These are phyloP conservation scores for Euura lappo DNA, from an alignment of 1,140 invertebrate species.

Conservation along the genomic window DNA sequence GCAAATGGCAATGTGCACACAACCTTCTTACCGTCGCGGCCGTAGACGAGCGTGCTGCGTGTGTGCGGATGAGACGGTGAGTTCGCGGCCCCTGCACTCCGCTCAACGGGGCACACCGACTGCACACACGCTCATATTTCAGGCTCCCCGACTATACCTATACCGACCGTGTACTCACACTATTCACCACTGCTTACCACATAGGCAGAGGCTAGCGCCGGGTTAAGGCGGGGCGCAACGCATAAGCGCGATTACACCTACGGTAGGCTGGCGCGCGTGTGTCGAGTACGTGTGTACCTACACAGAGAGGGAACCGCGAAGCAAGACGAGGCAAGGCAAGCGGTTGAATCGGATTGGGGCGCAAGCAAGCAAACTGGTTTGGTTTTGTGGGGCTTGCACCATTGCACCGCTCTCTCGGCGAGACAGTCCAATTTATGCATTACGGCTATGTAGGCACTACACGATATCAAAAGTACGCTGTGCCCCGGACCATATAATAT, in stretches of 20 bases:
- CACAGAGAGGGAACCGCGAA: background rate
- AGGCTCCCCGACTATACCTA: too few species aligned
- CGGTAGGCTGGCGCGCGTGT: slow-evolving; percentile 33
- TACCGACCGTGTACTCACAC: too few species aligned
- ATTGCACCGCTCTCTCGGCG: slow-evolving; percentile 58
- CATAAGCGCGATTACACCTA: background rate
- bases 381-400: slow-evolving; percentile 59
- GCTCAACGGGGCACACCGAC: background rate
- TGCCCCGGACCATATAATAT: slow-evolving; percentile 49
- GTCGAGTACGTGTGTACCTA: slow-evolving; percentile 35
- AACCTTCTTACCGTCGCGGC: background rate
- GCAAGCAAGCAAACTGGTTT: slow-evolving; percentile 54
- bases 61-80: background rate
- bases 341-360: slow-evolving; percentile 57
- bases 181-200: background rate
- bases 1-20: background rate
- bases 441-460: slow-evolving; percentile 63
- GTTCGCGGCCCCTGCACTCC: background rate
- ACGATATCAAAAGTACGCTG: slow-evolving; percentile 43
- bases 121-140: background rate
- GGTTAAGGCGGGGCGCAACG: background rate
- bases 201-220: background rate
- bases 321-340: slow-evolving; percentile 35
- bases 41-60: background rate
- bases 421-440: slow-evolving; percentile 64